A percentile compares a stretch with the other conserved stretches of the same genome.
Evolutionary conservation across 1,140 invertebrate species (phyloP).

Genomic region (Ceratitis capitata): DNA sequence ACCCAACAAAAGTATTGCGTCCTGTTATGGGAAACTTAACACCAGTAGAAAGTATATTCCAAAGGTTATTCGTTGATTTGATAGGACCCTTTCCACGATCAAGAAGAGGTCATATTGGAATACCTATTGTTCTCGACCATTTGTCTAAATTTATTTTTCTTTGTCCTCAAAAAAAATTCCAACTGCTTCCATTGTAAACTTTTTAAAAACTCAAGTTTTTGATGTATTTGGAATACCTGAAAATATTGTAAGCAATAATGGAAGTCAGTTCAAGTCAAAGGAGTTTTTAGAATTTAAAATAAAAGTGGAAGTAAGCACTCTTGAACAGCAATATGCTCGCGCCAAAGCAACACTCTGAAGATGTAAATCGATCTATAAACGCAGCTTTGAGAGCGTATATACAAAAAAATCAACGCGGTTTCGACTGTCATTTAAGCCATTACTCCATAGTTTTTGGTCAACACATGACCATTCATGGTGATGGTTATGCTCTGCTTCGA

Average conservation of each 20-base stretch:
- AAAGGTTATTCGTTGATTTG: neutral
- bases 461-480: no score
- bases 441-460: no score
- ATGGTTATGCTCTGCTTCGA: no score
- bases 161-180: neutral
- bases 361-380: neutral
- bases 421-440: no score
- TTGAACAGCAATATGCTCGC: neutral
- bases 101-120: neutral
- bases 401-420: no score
- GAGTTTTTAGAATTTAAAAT: neutral
- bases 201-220: constrained; percentile 14
- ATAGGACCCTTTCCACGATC: constrained; percentile 33
- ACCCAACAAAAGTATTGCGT: no score
- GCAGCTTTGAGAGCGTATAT: no score
- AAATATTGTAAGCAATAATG: neutral
- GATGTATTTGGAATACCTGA: constrained; percentile 29
- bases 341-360: neutral
- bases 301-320: neutral
- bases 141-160: constrained; percentile 34
- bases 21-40: neutral
- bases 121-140: constrained; percentile 23
- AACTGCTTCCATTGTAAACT: neutral
- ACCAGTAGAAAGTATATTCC: neutral
- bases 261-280: constrained; percentile 13